phyloP scores from a whole-genome alignment of 2,888 invertebrate species.

The Dexiosoma caninum region DNA sequence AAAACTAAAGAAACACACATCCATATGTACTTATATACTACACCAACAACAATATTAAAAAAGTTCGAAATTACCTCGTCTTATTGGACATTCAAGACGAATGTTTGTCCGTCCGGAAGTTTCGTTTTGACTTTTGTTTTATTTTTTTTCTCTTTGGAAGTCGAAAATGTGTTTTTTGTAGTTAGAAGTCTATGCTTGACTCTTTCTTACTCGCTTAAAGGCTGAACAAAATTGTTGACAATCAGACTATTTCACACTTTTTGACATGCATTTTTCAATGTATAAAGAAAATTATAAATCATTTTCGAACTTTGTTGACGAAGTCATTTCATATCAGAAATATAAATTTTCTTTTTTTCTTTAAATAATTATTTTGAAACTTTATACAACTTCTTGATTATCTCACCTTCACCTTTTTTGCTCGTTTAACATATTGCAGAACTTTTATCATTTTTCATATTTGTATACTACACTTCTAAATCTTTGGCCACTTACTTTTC shows the following conservation, averaged over 20 bases:
- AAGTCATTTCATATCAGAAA: conserved; percentile 39
- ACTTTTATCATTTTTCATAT: conserved; percentile 20
- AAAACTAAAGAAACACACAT: conserved; percentile 23
- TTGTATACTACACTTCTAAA: conserved; percentile 17
- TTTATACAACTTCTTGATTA: not conserved
- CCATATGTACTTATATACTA: no score
- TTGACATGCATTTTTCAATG: conserved; percentile 42
- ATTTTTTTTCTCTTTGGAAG: conserved; percentile 39
- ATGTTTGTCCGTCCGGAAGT: conserved; percentile 52
- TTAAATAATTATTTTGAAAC: not conserved
- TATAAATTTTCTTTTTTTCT: conserved; percentile 7
- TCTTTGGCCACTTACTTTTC: conserved; percentile 62
- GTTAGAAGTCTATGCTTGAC: conserved; percentile 14
- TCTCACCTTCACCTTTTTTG: conserved; percentile 57
- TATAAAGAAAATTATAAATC: conserved; percentile 31
- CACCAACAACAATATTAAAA: conserved; percentile 26
- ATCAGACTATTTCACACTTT: conserved; percentile 52
- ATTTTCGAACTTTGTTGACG: conserved; percentile 55
- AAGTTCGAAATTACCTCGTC: conserved; percentile 57
- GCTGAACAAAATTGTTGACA: conserved; percentile 40
- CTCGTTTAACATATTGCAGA: conserved; percentile 30
- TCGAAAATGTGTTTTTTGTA: conserved; percentile 49
- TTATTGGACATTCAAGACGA: conserved; percentile 51
- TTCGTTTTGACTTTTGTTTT: conserved; percentile 34
- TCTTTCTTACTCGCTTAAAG: conserved; percentile 34